These are phyloP conservation scores for Erebia palarica DNA, from an alignment of 2,888 invertebrate species.

Conservation along the genomic window DNA sequence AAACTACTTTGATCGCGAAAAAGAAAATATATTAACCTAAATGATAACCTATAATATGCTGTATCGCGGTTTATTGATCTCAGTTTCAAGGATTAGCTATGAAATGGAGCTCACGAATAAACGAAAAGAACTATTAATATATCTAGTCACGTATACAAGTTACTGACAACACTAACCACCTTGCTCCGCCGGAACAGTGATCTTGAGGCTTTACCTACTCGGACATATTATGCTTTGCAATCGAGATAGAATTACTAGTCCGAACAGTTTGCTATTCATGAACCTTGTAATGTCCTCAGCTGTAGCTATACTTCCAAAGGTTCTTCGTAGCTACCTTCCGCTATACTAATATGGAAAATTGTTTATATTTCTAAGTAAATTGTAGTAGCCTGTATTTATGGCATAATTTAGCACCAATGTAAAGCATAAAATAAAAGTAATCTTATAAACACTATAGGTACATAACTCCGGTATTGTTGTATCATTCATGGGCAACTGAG, in stretches of 20 bases:
- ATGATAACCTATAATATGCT: not conserved
- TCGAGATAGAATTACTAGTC: constrained; percentile 37
- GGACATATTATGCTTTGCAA: constrained; percentile 57
- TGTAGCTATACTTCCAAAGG: not conserved
- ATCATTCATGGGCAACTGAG: not conserved
- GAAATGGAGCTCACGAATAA: constrained; percentile 49
- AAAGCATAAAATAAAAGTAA: not conserved
- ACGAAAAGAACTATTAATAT: constrained; percentile 59
- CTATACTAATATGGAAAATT: constrained; percentile 8
- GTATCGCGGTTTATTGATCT: constrained; percentile 15
- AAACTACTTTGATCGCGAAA: no score
- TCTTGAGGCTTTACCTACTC: constrained; percentile 56
- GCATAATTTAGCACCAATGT: not conserved
- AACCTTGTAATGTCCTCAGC: constrained; percentile 24
- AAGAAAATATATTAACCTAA: not conserved
- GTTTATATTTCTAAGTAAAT: constrained; percentile 1
- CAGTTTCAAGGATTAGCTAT: constrained; percentile 53
- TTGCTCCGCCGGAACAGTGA: constrained; percentile 56
- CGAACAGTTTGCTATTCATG: constrained; percentile 18
- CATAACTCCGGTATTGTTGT: not conserved
- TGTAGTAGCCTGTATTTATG: constrained; percentile 6
- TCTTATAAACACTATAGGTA: not conserved
- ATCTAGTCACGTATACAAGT: constrained; percentile 61
- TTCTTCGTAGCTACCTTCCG: constrained; percentile 1
- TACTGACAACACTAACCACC: constrained; percentile 54